phyloP scores from a whole-genome alignment of 2,113 vertebrate genomes.

The Equus przewalskii region DNA sequence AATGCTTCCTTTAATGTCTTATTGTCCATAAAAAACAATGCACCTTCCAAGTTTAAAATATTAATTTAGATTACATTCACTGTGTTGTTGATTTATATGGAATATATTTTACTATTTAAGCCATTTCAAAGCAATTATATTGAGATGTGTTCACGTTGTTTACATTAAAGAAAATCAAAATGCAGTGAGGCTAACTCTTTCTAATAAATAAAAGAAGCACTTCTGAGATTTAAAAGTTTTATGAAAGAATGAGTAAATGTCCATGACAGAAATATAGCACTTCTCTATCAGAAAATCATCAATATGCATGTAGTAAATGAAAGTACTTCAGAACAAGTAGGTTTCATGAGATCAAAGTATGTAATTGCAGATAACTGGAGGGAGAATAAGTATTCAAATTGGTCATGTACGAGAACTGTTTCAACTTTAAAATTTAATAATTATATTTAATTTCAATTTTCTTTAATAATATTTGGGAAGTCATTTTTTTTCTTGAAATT shows the following conservation, averaged over 20 bases:
- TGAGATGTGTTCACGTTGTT: background rate
- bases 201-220: background rate
- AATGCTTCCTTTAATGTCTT: background rate
- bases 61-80: slow-evolving; percentile 9
- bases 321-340: background rate
- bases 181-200: background rate
- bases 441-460: background rate
- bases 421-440: background rate
- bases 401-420: background rate
- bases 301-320: background rate
- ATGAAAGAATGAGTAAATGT: background rate
- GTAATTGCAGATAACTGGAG: background rate
- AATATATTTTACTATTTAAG: background rate
- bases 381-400: background rate
- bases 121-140: background rate
- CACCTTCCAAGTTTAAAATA: slow-evolving; percentile 26
- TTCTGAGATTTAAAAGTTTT: background rate
- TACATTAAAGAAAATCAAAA: slow-evolving; percentile 16
- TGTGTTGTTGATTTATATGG: background rate
- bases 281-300: slow-evolving; percentile 1
- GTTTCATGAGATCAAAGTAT: background rate
- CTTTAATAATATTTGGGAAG: background rate
- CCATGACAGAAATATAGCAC: background rate
- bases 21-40: background rate
- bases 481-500: background rate